Percentiles rank a stretch among this genome's conserved stretches.
These are phyloP conservation scores for Limnephilus lunatus DNA, from an alignment of 2,888 invertebrate genomes.

Conservation along the genomic window DNA sequence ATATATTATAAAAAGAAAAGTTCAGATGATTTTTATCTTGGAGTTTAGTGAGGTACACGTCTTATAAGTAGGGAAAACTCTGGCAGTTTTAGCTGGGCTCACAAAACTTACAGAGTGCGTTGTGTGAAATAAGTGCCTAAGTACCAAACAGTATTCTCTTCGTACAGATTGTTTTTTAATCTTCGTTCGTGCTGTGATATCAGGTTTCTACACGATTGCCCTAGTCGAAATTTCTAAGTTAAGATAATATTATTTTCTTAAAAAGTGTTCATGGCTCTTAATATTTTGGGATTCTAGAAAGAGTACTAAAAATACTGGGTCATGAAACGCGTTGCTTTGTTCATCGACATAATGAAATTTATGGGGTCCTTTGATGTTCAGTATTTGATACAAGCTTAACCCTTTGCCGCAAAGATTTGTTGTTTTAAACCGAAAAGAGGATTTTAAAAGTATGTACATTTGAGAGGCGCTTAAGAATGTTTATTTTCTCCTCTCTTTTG, in stretches of 20 bases:
- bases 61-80: too few species aligned
- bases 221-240: not conserved
- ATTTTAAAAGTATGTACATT: not conserved
- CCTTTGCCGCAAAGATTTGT: not conserved
- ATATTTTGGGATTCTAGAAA: not conserved
- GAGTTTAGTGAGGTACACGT: too few species aligned
- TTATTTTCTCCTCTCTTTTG: not conserved
- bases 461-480: not conserved
- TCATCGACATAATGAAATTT: slow-evolving; percentile 2
- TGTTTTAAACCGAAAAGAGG: not conserved
- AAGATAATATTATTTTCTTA: not conserved
- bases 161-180: not conserved
- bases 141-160: not conserved
- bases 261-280: not conserved
- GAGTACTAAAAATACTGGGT: not conserved
- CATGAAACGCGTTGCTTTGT: not conserved
- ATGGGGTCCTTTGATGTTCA: not conserved
- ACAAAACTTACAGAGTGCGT: not conserved
- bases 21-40: too few species aligned
- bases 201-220: not conserved
- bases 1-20: too few species aligned
- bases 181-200: not conserved
- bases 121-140: not conserved
- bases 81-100: too few species aligned
- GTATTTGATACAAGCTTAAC: not conserved